Base-by-base conservation (phyloP, 2,888 invertebrate species). In the Synanthedon myopaeformis region DNA sequence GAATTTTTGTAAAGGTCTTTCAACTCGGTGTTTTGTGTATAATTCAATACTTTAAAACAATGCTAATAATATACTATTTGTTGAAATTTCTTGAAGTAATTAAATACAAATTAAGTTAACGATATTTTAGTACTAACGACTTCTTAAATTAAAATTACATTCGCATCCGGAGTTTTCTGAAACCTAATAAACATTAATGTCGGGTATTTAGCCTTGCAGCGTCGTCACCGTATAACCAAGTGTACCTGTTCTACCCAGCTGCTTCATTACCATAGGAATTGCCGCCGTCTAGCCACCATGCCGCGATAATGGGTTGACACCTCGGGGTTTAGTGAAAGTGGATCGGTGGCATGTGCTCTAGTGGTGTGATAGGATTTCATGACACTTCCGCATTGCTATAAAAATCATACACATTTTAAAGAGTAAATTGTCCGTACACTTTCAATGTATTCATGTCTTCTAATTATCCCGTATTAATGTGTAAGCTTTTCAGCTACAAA, bases 241-340 rank as follows among this genome's bases (percentile, higher is more conserved):
- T 45, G 14, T 14, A 65, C 64, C 60, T 58, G 64, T 64, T 61
- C 64, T 51, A 63, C 60, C 71, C 69, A 64, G 71, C 66, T 65
- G 59, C 67, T 67, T 78, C 69, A 83, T 82, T 82, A 76, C 62
- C 82, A 82, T 82, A 79, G 76, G 78, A 83, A 84, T 78, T 76
- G 76, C 71, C 61, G 65, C 66, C 61, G 74, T 72, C 75, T 76
- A 71, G 73, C 67, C 70, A 61, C 67, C 63, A 59, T 66, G 62
- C 61, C 59, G 64, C 67, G 69, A 74, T 81, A 81, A 81, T 79
- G 67, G 74, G 45, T 45, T 73, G 64, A 72, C 78, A 76, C 79
- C 76, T 75, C 55, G 61, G 66, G 72, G 63, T 63, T 57, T 55
- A 79, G 81, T 74, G 82, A 82, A 81, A 81, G 82, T 81, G 72